Evolutionary conservation across 2,888 invertebrate genomes (phyloP), one percentile per base, ranked within the genome.

Genomic region (Oscheius myriophilus): DNA sequence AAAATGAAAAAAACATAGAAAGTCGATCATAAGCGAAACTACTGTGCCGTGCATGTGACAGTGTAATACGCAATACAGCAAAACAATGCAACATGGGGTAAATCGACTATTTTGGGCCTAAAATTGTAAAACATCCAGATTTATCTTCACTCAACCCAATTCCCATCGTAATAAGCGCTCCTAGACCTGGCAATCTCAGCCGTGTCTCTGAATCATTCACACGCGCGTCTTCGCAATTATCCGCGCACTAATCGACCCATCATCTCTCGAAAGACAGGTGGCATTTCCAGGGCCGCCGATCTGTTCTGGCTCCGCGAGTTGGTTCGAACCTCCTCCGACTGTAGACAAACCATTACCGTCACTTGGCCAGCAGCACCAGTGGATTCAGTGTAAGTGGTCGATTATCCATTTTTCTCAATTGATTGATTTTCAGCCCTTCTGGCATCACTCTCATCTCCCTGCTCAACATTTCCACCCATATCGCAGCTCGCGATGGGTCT

Each of bases 301-400:
- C 52, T 78, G 4, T 71, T 62, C 43, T 72, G 72, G 55, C 67
- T 78, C 1, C 70, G 71, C 23, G 78, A 78, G 62, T 11, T 74
- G 11, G 66, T 78, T 4, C 54, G 71, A 21, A 62, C 67, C n/a
- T 33, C 33, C 4, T 72, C 73, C 12, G 52, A 74, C 6, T 78
- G 78, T 43, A 52, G 61, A 0, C 78, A 78, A 61, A 75, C 70
- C 1, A 42, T 78, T 39, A 67, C 71, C 21, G 65, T 75, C 39
- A 67, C 53, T 42, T 78, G 78, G 78, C 71, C 66, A 16, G 62
- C 65, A 23, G 43, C 39, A 16, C 71, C 74, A 9, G 75, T 71
- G 16, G 61, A 61, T n/a, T 26, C 53, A 16, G 23, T 54, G 53
- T 54, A 54, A 16, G 53, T 54, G 6, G 21, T 39, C 21, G 14